phyloP scores from a whole-genome alignment of 1,140 invertebrate genomes.

The Sycophila sp. region DNA sequence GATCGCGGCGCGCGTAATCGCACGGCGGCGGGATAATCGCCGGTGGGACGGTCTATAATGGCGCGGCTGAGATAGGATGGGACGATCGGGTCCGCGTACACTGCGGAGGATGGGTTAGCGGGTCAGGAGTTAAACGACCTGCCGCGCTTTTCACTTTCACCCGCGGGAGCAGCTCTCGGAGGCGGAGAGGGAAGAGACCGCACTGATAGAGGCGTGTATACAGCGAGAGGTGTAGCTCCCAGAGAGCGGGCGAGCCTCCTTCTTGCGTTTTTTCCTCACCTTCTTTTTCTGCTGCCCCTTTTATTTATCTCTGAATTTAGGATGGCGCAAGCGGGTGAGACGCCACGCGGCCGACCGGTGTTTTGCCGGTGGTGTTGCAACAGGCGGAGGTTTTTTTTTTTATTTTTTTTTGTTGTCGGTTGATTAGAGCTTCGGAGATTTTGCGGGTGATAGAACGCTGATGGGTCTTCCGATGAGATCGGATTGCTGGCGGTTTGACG shows the following conservation, averaged over 20 bases:
- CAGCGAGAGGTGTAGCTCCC: neutral
- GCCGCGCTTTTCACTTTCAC: constrained; percentile 64
- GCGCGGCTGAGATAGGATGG: neutral
- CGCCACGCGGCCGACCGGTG: too few species aligned
- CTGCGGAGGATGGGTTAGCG: constrained; percentile 52
- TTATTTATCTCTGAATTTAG: neutral
- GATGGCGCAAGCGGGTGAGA: neutral
- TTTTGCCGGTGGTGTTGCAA: too few species aligned
- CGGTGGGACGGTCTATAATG: too few species aligned
- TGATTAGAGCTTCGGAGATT: too few species aligned
- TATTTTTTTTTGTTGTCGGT: too few species aligned
- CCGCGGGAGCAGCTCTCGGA: constrained; percentile 31
- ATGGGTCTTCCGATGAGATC: too few species aligned
- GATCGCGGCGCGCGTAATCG: too few species aligned
- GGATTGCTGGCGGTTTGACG: too few species aligned
- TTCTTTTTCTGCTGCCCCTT: too few species aligned
- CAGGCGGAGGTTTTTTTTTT: too few species aligned
- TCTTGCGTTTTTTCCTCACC: neutral
- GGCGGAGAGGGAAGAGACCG: neutral
- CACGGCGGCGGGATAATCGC: too few species aligned
- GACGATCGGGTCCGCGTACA: constrained; percentile 35
- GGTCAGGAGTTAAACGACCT: constrained; percentile 67
- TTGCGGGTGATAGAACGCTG: too few species aligned
- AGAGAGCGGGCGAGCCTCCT: neutral
- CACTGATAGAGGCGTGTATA: neutral